Conservation (phyloP, 2,888 invertebrate species). For the Acleris literana region DNA sequence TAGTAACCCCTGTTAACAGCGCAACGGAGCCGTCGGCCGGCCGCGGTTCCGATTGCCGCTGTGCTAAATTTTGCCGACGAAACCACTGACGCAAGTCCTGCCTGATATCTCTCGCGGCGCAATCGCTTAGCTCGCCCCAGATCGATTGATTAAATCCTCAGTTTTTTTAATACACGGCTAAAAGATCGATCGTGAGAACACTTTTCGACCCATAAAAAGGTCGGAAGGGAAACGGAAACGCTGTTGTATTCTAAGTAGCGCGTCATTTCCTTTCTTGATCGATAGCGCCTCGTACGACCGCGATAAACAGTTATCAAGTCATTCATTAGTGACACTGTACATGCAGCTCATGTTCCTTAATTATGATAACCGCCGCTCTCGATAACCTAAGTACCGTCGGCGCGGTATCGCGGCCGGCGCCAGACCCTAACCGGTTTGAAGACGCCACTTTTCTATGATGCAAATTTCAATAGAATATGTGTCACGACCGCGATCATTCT, state of each 20-base stretch:
- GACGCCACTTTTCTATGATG: slow-evolving; percentile 13
- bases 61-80: slow-evolving; percentile 64
- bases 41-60: slow-evolving; percentile 51
- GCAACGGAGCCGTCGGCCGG: slow-evolving; percentile 40
- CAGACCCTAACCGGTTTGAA: slow-evolving; percentile 38
- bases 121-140: slow-evolving; percentile 46
- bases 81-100: slow-evolving; percentile 62
- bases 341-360: slow-evolving; percentile 54
- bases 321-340: slow-evolving; percentile 65
- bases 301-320: slow-evolving; percentile 68
- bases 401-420: slow-evolving; percentile 38
- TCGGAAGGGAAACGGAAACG: slow-evolving; percentile 74
- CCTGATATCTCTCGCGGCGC: slow-evolving; percentile 56
- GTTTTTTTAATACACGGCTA: slow-evolving; percentile 55
- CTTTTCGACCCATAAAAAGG: slow-evolving; percentile 58
- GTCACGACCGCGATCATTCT: slow-evolving; percentile 24
- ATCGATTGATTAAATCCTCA: slow-evolving; percentile 60
- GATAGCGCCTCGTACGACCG: slow-evolving; percentile 59
- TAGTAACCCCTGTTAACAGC: slow-evolving; percentile 35
- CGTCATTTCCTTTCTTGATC: slow-evolving; percentile 74
- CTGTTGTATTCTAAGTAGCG: slow-evolving; percentile 67
- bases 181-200: slow-evolving; percentile 69
- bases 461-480: slow-evolving; percentile 25
- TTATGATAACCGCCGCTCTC: slow-evolving; percentile 49
- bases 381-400: slow-evolving; percentile 46